Percentiles rank a stretch among this genome's conserved stretches.
These are phyloP conservation scores for Idris sp. DNA, from an alignment of 1,140 invertebrate species.

Conservation along the genomic window DNA sequence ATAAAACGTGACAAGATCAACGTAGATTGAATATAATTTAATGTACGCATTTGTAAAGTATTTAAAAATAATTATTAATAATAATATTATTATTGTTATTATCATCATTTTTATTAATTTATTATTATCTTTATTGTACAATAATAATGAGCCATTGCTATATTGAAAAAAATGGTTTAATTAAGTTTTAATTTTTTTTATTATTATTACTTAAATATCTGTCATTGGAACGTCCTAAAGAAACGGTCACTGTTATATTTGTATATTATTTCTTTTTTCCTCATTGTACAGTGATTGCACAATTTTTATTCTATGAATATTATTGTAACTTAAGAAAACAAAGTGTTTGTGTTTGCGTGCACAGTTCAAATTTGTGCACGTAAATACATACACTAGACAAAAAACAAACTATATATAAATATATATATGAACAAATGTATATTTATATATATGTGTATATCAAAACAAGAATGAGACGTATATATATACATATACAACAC, in stretches of 20 bases:
- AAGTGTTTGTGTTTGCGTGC: conserved; percentile 18
- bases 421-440: conserved; percentile 14
- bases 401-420: too few species aligned
- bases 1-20: conserved; percentile 34
- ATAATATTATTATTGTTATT: conserved; percentile 40
- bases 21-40: conserved; percentile 41
- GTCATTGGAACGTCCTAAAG: conserved; percentile 53
- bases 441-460: conserved; percentile 27
- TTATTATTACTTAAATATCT: conserved; percentile 54
- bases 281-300: conserved; percentile 67
- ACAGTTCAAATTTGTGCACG: conserved; percentile 7
- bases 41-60: conserved; percentile 32
- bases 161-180: conserved; percentile 24
- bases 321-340: conserved; percentile 28
- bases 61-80: conserved; percentile 39
- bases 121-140: conserved; percentile 8
- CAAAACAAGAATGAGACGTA: conserved; percentile 24
- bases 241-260: conserved; percentile 69
- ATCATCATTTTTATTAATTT: conserved; percentile 26
- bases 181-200: conserved; percentile 27
- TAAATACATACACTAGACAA: conserved; percentile 6
- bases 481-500: conserved; percentile 34
- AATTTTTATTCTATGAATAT: conserved; percentile 68
- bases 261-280: conserved; percentile 63
- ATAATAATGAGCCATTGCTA: conserved; percentile 47